phyloP scores from a whole-genome alignment of 2,113 vertebrate genomes.

The Hyla sarda region DNA sequence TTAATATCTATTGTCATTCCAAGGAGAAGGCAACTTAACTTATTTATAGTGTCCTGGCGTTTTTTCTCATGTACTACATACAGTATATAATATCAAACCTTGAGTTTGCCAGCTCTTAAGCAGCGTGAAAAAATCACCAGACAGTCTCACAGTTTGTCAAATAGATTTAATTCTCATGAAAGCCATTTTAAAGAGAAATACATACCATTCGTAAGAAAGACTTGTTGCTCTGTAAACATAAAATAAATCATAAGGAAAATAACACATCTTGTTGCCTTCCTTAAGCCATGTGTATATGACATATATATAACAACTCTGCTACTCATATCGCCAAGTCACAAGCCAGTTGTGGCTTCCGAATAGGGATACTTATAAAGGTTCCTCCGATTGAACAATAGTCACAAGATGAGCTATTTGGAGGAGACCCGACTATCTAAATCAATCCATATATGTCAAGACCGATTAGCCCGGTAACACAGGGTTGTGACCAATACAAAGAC shows the following conservation, averaged over 20 bases:
- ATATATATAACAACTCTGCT: too few species aligned
- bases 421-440: too few species aligned
- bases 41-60: constrained; percentile 54
- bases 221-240: not conserved
- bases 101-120: not conserved
- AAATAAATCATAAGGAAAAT: not conserved
- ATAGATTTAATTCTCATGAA: constrained; percentile 43
- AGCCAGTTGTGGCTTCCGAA: too few species aligned
- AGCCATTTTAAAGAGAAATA: not conserved
- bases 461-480: too few species aligned
- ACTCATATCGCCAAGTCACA: too few species aligned
- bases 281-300: not conserved
- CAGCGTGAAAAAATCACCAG: constrained; percentile 31
- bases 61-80: constrained; percentile 50
- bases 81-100: constrained; percentile 36
- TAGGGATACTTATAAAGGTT: too few species aligned
- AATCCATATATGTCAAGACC: too few species aligned
- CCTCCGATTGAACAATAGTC: too few species aligned
- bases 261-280: not conserved
- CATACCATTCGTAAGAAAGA: not conserved
- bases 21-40: constrained; percentile 56
- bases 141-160: constrained; percentile 39
- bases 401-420: too few species aligned
- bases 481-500: too few species aligned
- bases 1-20: constrained; percentile 56